These are phyloP conservation scores for Cecidostiba fungosa DNA, from an alignment of 2,888 invertebrate species.

Conservation along the genomic window DNA sequence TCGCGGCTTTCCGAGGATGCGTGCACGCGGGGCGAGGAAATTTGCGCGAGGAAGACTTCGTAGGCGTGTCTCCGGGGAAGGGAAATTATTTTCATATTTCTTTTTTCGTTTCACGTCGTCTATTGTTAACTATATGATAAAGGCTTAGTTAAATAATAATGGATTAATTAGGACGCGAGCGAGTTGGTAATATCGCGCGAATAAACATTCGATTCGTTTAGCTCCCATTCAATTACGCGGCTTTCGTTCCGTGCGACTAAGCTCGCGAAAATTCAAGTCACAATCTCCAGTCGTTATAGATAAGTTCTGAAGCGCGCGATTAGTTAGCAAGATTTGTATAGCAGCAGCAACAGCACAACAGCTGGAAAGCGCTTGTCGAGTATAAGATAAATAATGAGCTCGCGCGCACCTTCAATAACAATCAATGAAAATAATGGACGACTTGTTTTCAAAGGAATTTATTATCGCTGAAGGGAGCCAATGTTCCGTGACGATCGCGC, in stretches of 20 bases:
- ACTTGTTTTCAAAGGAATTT: slow-evolving; percentile 57
- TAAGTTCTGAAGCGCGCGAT: neutral
- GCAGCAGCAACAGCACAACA: neutral
- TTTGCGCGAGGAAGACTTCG: neutral
- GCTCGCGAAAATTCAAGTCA: neutral
- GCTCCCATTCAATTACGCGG: neutral
- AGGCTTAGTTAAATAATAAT: neutral
- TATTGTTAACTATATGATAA: no score
- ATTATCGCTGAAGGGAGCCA: slow-evolving; percentile 56
- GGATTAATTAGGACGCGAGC: neutral
- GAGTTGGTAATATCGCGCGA: neutral
- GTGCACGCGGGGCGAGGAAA: neutral
- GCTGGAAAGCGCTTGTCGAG: slow-evolving; percentile 30
- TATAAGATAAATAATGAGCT: slow-evolving; percentile 41
- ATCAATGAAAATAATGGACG: slow-evolving; percentile 62
- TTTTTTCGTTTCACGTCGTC: neutral
- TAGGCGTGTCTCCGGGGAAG: neutral
- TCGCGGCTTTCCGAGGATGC: neutral
- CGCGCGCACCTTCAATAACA: slow-evolving; percentile 56
- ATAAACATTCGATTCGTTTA: neutral
- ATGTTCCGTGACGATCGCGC: slow-evolving; percentile 56
- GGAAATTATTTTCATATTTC: slow-evolving; percentile 30
- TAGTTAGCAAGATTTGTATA: neutral
- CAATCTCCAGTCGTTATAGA: neutral
- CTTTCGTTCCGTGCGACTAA: neutral